Evolutionary conservation across 2,888 invertebrate genomes (phyloP).

Genomic region (Uropetala carovei): DNA sequence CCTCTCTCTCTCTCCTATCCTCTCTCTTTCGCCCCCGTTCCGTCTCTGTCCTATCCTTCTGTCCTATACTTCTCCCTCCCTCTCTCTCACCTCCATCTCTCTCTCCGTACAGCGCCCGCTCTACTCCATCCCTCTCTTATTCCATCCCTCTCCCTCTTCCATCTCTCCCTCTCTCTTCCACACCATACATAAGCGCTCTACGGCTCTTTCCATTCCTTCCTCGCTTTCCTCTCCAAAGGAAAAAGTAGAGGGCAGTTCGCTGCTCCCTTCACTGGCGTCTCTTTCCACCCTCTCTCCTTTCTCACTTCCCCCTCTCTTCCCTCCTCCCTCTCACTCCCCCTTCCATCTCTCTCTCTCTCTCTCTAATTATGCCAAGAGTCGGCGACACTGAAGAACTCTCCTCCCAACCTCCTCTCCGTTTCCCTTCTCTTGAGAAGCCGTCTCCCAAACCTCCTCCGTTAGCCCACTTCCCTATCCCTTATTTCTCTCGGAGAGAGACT

Average conservation of each 20-base stretch:
- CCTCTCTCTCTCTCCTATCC: not conserved
- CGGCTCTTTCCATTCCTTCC: not conserved
- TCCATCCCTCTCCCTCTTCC: too few relatives aligned
- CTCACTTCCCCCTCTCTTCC: not conserved
- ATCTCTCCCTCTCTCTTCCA: too few relatives aligned
- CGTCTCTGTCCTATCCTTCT: too few relatives aligned
- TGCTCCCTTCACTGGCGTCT: not conserved
- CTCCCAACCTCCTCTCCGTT: too few relatives aligned
- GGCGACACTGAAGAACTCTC: too few relatives aligned
- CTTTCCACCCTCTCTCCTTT: too few relatives aligned
- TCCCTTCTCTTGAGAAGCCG: too few relatives aligned
- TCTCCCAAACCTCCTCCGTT: too few relatives aligned
- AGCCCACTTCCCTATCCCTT: not conserved
- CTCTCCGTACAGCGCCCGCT: not conserved
- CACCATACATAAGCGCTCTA: too few relatives aligned
- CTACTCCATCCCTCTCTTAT: not conserved
- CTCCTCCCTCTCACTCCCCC: not conserved
- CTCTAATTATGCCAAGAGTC: not conserved
- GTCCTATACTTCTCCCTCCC: not conserved
- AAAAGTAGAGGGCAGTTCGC: too few relatives aligned
- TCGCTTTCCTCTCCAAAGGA: not conserved
- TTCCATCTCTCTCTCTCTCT: constrained; percentile 4
- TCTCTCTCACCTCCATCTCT: not conserved
- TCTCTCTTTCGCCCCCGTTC: too few relatives aligned
- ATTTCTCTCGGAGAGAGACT: not conserved